These are phyloP conservation scores for Salpingus planirostris DNA, from an alignment of 2,888 invertebrate species.

Conservation along the genomic window DNA sequence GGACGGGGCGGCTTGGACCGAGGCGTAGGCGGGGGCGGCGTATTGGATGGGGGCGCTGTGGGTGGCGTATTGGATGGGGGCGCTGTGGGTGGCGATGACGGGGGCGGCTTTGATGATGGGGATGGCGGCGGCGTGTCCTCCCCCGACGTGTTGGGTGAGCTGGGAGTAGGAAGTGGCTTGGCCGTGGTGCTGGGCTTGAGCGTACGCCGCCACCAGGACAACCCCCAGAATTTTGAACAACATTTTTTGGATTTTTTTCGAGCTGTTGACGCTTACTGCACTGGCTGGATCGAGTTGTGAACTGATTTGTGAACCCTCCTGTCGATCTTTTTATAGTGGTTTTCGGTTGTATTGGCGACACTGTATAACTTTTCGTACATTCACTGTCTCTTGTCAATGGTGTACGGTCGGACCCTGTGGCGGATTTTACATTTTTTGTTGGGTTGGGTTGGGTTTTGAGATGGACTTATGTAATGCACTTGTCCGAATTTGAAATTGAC, in stretches of 20 bases:
- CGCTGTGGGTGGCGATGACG: not conserved
- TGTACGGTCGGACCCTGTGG: too few relatives aligned
- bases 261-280: too few relatives aligned
- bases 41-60: not conserved
- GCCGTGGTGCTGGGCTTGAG: constrained; percentile 18
- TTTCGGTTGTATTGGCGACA: too few relatives aligned
- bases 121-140: constrained; percentile 5
- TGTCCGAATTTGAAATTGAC: too few relatives aligned
- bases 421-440: too few relatives aligned
- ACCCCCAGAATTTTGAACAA: constrained; percentile 21
- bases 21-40: constrained; percentile 3
- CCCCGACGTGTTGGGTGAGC: constrained; percentile 20
- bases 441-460: too few relatives aligned
- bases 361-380: too few relatives aligned
- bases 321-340: too few relatives aligned
- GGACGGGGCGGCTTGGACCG: constrained; percentile 4
- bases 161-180: constrained; percentile 20
- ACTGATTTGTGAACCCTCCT: too few relatives aligned
- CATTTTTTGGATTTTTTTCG: constrained; percentile 12
- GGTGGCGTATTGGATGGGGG: constrained; percentile 1
- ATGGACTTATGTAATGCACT: too few relatives aligned
- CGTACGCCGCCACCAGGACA: constrained; percentile 10
- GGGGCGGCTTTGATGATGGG: constrained; percentile 4
- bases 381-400: too few relatives aligned
- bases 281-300: too few relatives aligned